These are phyloP conservation scores for Stomorhina lunata DNA, from an alignment of 2,888 invertebrate species.

Conservation along the genomic window DNA sequence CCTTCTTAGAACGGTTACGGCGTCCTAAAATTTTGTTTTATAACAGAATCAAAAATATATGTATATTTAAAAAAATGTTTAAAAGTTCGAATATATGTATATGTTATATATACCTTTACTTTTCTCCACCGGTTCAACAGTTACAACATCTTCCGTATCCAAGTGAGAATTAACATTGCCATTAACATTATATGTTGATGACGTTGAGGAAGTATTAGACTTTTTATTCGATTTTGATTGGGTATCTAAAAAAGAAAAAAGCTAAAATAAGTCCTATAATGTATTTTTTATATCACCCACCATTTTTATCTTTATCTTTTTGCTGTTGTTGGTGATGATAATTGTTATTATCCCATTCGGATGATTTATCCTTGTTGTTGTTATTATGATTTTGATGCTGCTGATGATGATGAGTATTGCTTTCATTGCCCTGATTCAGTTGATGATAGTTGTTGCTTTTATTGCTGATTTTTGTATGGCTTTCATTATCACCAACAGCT, in stretches of 20 bases:
- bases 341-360: conserved; percentile 74
- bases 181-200: conserved; percentile 71
- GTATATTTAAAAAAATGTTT: neutral
- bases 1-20: conserved; percentile 79
- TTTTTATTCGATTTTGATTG: conserved; percentile 66
- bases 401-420: conserved; percentile 68
- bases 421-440: conserved; percentile 66
- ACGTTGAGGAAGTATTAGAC: conserved; percentile 63
- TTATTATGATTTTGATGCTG: conserved; percentile 62
- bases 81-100: neutral
- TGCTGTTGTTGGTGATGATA: conserved; percentile 70
- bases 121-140: conserved; percentile 75
- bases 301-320: conserved; percentile 71
- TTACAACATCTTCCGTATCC: conserved; percentile 75
- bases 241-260: conserved; percentile 57
- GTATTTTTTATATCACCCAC: conserved; percentile 41
- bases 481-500: conserved; percentile 65
- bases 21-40: conserved; percentile 75
- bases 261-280: neutral
- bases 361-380: conserved; percentile 73
- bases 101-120: conserved; percentile 74
- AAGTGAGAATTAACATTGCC: conserved; percentile 74
- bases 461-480: conserved; percentile 69
- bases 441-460: conserved; percentile 72
- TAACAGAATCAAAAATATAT: neutral